Evolutionary conservation across 2,797 vertebrate genomes (phyloP), one percentile per base, ranked within the genome.

Genomic region (Melopsittacus undulatus): DNA sequence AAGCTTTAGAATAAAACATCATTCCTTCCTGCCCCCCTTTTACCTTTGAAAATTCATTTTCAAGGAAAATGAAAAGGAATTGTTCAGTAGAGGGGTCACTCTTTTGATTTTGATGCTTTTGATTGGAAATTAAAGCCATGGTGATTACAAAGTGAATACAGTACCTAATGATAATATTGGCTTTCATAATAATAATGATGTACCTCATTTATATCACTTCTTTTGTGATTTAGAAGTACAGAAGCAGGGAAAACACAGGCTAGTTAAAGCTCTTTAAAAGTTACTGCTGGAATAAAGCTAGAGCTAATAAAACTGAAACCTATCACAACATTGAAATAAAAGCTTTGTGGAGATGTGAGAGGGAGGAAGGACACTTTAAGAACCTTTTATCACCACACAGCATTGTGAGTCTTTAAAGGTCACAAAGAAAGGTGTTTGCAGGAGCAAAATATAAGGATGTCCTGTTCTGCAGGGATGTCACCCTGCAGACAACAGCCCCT

Each of bases 41-140:
- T 96, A 83, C 74, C 86, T 96, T 92, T 96, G 87, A 95, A 96
- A 91, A 94, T 87, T 80, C 66, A 87, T 96, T 93, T 77, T 92
- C 52, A 91, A 91, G 40, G 82, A 82, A 96, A 96, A 95, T 95
- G 74, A 95, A 95, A 95, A 95, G 86, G 63, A 92, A 83, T 76
- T 95, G 75, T 87, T 94, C 91, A 95, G 89, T 89, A 86, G 78
- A 0, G 0, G 69, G 89, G 79, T 96, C 89, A 82, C 30, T 67
- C 69, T 68, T 87, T 84, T 90, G 70, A 76, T 73, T 83, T 90
- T 87, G 92, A 92, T 95, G 92, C 56, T 92, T 97, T 95, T 88
- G 82, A 93, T 80, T 90, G 91, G 82, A 92, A 95, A 93, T 92
- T 95, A 96, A 96, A 95, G 49, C 56, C 45, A 89, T 12, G 89